phyloP scores from a whole-genome alignment of 2,797 vertebrate genomes.

The Centroberyx gerrardi region DNA sequence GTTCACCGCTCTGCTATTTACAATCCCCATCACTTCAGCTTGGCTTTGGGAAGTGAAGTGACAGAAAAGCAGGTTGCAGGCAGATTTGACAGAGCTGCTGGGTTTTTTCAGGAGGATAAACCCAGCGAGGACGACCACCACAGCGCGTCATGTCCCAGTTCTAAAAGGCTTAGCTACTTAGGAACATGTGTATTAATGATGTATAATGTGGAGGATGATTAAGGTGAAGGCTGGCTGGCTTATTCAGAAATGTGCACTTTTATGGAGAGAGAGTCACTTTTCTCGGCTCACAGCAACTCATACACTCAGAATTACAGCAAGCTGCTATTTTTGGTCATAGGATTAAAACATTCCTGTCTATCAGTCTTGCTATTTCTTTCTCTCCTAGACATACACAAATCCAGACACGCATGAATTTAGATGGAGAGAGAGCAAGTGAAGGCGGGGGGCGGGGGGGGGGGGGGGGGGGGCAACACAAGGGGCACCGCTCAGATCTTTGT shows the following conservation, averaged over 20 bases:
- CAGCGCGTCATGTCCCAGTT: constrained; percentile 61
- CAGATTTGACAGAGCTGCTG: constrained; percentile 75
- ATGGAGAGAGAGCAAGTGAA: constrained; percentile 34
- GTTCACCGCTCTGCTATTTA: constrained; percentile 78
- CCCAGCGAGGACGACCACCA: constrained; percentile 61
- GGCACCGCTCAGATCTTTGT: constrained; percentile 54
- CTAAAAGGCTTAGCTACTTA: constrained; percentile 74
- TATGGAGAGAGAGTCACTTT: constrained; percentile 67
- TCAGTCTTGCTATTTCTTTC: constrained; percentile 54
- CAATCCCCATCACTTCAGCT: constrained; percentile 74
- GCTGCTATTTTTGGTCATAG: constrained; percentile 73
- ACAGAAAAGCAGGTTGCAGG: constrained; percentile 76
- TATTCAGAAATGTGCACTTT: constrained; percentile 69
- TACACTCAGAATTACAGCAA: constrained; percentile 56
- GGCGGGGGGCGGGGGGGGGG: constrained; percentile 1
- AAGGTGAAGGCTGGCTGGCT: constrained; percentile 71
- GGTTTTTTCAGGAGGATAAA: constrained; percentile 62
- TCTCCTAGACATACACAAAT: constrained; percentile 59
- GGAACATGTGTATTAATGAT: constrained; percentile 78
- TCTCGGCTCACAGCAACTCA: constrained; percentile 60
- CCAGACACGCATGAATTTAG: constrained; percentile 54
- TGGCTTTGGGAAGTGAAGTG: constrained; percentile 70
- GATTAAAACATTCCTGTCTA: constrained; percentile 71
- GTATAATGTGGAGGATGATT: constrained; percentile 72
- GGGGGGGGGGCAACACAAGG: background rate